phyloP scores from a whole-genome alignment of 2,797 vertebrate genomes.

The Chromobotia macracanthus region DNA sequence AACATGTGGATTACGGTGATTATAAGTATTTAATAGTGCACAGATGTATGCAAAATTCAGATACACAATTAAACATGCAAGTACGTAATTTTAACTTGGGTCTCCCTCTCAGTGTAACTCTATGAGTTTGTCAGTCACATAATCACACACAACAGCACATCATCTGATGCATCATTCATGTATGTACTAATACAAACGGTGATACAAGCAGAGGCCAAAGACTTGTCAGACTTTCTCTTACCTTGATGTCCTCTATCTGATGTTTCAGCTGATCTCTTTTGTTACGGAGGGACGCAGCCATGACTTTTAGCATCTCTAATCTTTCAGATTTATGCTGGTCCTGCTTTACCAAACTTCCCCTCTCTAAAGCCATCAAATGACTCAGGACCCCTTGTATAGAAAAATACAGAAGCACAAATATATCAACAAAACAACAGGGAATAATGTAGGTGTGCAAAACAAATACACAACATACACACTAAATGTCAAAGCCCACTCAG shows the following conservation, averaged over 20 bases:
- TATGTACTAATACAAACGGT: no score
- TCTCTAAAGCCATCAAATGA: constrained; percentile 79
- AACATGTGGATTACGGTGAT: neutral
- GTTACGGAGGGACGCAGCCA: constrained; percentile 67
- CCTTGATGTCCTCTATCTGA: constrained; percentile 69
- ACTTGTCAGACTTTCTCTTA: constrained; percentile 58
- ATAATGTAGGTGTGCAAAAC: neutral
- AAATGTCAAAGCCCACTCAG: no score
- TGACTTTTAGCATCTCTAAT: constrained; percentile 63
- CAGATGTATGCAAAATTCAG: no score
- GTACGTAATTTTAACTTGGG: no score
- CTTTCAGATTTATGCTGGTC: constrained; percentile 51
- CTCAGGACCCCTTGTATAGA: constrained; percentile 75
- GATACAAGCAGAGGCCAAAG: neutral
- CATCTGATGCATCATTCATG: no score
- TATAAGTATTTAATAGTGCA: no score
- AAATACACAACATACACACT: neutral
- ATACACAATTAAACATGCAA: no score
- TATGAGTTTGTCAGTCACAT: no score
- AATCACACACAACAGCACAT: no score
- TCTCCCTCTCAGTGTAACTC: no score
- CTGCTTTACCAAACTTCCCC: constrained; percentile 39
- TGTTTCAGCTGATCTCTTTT: constrained; percentile 76
- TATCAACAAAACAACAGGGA: neutral
- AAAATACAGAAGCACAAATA: neutral